Evolutionary conservation across 1,140 invertebrate species (phyloP), one percentile per base, ranked within the genome.

Genomic region (Drosophila paulistorum): DNA sequence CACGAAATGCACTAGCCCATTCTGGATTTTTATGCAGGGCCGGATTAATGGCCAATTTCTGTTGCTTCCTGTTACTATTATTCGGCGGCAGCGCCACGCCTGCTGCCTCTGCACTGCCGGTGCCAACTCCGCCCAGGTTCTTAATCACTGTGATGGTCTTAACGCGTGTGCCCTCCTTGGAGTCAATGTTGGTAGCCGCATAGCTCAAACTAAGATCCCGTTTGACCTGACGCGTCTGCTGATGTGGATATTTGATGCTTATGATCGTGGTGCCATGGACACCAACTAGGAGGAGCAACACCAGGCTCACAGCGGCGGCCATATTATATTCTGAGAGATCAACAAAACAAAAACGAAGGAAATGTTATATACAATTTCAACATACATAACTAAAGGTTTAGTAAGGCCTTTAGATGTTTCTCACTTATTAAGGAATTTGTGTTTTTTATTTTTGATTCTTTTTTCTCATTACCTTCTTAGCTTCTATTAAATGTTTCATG

Each of bases 61-160:
- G 51, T 60, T 85, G 70, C 48, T 69, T 72, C 48, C 76, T 76
- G 42, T 74, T 75, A 2, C 41, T 20, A 9, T 35, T 59, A 9
- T 74, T 10, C 35, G 7, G 65, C 58, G 35, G 35, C 35, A 11
- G 9, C 0, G 35, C 7, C 3, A 37, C 10, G 39, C 65, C 65
- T 23, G 72, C 64, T 7, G 74, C 67, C 1, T 75, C 81, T 39
- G 65, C 79, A 10, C 57, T 45, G 17, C 9, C 5, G 9, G 45
- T 17, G 60, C 23, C 45, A 51, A 79, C 59, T 33, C 84, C 77
- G 1, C 85, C 85, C 26, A 91, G 63, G 70, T 90, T 92, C 62
- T 92, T 92, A 48, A 92, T 92, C 6, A 92, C 90, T 1, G 91
- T 92, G 13, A 92, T 91, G 33, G 91, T 92, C 77, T 92, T 92